These are phyloP conservation scores for Malurus alboscapulatus DNA, from an alignment of 2,113 vertebrate species.

Conservation along the genomic window DNA sequence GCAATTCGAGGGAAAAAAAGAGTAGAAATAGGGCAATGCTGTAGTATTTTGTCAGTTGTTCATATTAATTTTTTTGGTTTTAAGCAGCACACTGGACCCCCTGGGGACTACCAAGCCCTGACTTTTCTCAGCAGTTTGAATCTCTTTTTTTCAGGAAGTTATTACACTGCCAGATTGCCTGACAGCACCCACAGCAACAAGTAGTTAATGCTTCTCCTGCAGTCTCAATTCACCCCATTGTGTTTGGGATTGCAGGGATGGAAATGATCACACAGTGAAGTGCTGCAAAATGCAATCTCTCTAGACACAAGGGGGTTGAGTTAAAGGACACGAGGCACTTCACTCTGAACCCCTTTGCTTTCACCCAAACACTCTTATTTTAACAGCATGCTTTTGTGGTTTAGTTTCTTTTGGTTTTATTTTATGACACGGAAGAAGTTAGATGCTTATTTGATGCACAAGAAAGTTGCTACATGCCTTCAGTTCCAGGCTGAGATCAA, in stretches of 20 bases:
- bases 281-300: conserved; percentile 48
- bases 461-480: background rate
- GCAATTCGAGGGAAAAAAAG: background rate
- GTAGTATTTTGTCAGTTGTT: conserved; percentile 11
- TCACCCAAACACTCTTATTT: conserved; percentile 7
- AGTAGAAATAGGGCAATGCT: conserved; percentile 20
- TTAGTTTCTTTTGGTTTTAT: conserved; percentile 6
- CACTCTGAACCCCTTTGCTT: conserved; percentile 40
- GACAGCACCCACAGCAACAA: conserved; percentile 31
- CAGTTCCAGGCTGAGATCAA: background rate
- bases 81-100: background rate
- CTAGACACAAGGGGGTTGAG: conserved; percentile 48
- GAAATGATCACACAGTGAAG: conserved; percentile 38
- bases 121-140: background rate
- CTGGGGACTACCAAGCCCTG: background rate
- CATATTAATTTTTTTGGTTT: conserved; percentile 11
- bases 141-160: conserved; percentile 13
- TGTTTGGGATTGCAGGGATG: conserved; percentile 40
- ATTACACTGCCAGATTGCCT: background rate
- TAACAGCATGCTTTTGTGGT: conserved; percentile 16
- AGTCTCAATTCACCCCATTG: conserved; percentile 43
- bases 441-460: background rate
- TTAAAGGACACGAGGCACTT: conserved; percentile 34
- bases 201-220: conserved; percentile 28
- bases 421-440: background rate